These are phyloP conservation scores for Aurelia sp. DNA, from an alignment of 30 jellyfish, hydroid and myxozoan genomes.

Conservation along the genomic window DNA sequence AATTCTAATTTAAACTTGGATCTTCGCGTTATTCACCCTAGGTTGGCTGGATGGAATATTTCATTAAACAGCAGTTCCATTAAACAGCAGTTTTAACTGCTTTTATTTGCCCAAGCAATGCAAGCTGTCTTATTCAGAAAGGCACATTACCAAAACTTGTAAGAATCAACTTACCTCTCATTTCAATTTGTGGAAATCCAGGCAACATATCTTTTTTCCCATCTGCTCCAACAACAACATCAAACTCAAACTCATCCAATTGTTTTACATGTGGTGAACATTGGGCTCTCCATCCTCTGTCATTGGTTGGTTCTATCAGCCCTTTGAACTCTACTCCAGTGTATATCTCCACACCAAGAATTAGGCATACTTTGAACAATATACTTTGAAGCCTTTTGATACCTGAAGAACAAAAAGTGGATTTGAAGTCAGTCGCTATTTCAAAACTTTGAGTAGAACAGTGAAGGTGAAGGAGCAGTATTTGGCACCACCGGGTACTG, in stretches of 20 bases:
- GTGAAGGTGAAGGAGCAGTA: too few relatives aligned
- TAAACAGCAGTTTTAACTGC: too few relatives aligned
- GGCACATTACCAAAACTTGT: too few relatives aligned
- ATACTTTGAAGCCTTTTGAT: slow-evolving; percentile 84
- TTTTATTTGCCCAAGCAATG: too few relatives aligned
- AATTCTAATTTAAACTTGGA: too few relatives aligned
- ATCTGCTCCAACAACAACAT: slow-evolving; percentile 94
- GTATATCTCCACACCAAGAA: slow-evolving; percentile 88
- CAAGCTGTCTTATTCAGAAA: too few relatives aligned
- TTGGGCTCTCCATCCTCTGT: slow-evolving; percentile 84
- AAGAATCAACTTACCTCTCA: slow-evolving; percentile 76
- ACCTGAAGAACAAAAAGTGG: slow-evolving; percentile 51
- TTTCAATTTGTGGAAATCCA: slow-evolving; percentile 98
- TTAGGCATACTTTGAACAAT: slow-evolving; percentile 78
- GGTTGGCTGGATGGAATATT: too few relatives aligned
- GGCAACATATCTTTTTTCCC: slow-evolving; percentile 97
- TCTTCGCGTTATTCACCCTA: too few relatives aligned
- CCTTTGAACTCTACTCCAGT: slow-evolving; percentile 76
- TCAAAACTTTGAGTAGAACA: too few relatives aligned
- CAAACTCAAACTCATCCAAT: slow-evolving; percentile 74
- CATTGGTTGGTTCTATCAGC: slow-evolving; percentile 88
- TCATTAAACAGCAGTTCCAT: too few relatives aligned
- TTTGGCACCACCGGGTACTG: too few relatives aligned
- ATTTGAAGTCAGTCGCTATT: too few relatives aligned
- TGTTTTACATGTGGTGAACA: slow-evolving; percentile 75